Conservation (phyloP, 64 coral and sea anemone genomes). For the Montipora foliosa region DNA sequence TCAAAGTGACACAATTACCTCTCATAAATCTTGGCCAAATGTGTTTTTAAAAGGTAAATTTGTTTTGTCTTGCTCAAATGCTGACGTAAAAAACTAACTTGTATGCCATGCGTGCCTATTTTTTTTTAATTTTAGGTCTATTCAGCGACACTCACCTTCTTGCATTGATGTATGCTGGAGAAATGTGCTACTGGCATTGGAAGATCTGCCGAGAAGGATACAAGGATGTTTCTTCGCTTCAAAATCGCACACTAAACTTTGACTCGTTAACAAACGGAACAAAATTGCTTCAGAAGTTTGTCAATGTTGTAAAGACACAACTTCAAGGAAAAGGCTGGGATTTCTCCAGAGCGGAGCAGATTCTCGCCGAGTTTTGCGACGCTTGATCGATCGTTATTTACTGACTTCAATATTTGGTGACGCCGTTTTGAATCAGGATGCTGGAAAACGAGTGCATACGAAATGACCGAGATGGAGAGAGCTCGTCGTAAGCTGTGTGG, state of each 20-base stretch:
- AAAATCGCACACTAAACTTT: neutral
- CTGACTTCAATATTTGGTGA: no score
- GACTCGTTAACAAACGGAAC: slow-evolving; percentile 60
- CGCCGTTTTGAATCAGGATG: no score
- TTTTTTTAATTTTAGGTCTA: slow-evolving; percentile 59
- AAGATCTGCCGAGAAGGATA: neutral
- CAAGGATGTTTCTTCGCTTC: neutral
- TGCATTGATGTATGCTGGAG: slow-evolving; percentile 85
- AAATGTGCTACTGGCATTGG: slow-evolving; percentile 86
- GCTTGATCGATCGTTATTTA: neutral
- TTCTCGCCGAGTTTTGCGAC: slow-evolving; percentile 20
- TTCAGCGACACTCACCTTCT: slow-evolving; percentile 90
- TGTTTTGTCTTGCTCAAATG: no score
- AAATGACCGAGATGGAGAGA: no score
- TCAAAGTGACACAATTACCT: no score
- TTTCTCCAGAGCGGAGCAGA: slow-evolving; percentile 67
- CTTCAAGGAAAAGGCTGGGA: slow-evolving; percentile 84
- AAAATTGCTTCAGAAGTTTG: slow-evolving; percentile 67
- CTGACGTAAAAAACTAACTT: no score
- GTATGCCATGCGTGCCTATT: neutral
- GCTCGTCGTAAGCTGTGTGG: no score
- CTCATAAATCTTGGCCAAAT: no score
- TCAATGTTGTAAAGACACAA: slow-evolving; percentile 38
- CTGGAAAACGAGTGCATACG: no score
- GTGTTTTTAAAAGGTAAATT: no score